Evolutionary conservation across 2,888 invertebrate species (phyloP), one percentile per base, ranked within the genome.

Genomic region (Phymatocera aterrima): DNA sequence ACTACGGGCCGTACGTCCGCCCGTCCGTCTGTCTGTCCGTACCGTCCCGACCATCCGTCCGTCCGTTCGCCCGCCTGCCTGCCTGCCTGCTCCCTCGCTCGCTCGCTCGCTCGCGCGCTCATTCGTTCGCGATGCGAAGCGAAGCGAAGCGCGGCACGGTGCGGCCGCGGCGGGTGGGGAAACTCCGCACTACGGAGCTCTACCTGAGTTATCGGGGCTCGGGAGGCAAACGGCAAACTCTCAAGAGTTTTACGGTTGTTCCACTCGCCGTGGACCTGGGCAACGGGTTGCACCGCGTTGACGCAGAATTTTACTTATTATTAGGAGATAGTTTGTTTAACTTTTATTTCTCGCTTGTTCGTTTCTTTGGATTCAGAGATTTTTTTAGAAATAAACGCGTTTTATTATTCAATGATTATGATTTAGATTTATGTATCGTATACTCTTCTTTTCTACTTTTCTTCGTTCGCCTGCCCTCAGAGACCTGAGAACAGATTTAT

Each of bases 1-100:
- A 80, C 80, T 80, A 79, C 81, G 79, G 81, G 77, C 79, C 78
- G 72, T 64, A 54, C 64, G 75, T 64, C 77, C 77, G 40, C 68
- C 77, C 72, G 77, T n/a, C 79, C 24, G 40, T n/a, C 60, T 60
- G 65, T 61, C 18, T 54, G 68, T 61, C 78, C 83, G 40, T 34
- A 18, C 18, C n/a, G 15, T 5, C 18, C n/a, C 54, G 54, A 5
- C 18, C 61, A 34, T 37, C 18, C 31, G 31, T 37, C 18, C 37
- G 61, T 18, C 34, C 34, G 34, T 18, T 6, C 61, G 61, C 31
- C 60, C 24, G 60, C 21, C 31, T 77, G 74, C 48, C 78, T 78
- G 51, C 68, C 18, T 40, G 51, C 81, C 72, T 82, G 51, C 18
- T 0, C 2, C 31, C 21, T 2, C 12, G 48, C 18, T 34, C 31